phyloP scores from a whole-genome alignment of 37 sponge, comb jelly and placozoan species.

The Halichondria panicea region DNA sequence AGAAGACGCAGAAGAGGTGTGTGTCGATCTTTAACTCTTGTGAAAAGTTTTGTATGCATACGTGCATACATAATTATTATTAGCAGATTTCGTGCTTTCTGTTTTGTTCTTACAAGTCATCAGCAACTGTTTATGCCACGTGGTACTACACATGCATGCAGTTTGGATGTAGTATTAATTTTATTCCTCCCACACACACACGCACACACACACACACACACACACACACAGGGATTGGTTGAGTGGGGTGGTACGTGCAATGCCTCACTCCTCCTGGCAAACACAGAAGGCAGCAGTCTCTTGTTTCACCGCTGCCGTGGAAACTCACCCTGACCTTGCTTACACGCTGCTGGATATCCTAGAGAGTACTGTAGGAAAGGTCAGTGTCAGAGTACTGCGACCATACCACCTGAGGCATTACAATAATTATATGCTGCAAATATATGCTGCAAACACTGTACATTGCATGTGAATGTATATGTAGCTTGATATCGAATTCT shows the following conservation, averaged over 20 bases:
- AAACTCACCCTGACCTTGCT: not conserved
- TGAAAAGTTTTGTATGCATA: too few relatives aligned
- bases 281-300: conserved; percentile 10
- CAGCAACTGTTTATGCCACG: too few relatives aligned
- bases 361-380: conserved; percentile 7
- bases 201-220: too few relatives aligned
- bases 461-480: too few relatives aligned
- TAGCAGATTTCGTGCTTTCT: too few relatives aligned
- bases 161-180: too few relatives aligned
- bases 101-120: too few relatives aligned
- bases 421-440: not conserved
- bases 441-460: too few relatives aligned
- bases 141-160: too few relatives aligned
- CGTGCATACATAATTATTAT: too few relatives aligned
- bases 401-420: not conserved
- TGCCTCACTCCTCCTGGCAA: conserved; percentile 21
- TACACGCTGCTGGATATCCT: conserved; percentile 9
- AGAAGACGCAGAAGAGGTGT: conserved; percentile 11
- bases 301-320: conserved; percentile 8
- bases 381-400: not conserved
- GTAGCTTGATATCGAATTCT: too few relatives aligned
- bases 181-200: too few relatives aligned
- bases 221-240: conserved; percentile 66
- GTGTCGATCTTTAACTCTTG: not conserved
- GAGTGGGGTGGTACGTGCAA: conserved; percentile 16